These are phyloP conservation scores for Cotesia typhae DNA, from an alignment of 1,140 invertebrate genomes.

Conservation along the genomic window DNA sequence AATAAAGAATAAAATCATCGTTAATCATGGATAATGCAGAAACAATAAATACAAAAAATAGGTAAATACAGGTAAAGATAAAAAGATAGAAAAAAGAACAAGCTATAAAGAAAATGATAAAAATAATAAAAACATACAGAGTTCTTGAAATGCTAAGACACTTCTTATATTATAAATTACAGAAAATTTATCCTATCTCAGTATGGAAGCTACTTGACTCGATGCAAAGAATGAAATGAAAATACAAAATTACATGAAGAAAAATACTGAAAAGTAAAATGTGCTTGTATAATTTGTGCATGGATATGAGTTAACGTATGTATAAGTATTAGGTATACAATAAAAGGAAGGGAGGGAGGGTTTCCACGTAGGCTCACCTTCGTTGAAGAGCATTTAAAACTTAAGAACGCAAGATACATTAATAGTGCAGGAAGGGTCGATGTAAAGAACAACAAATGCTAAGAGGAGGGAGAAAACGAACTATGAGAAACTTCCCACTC, in stretches of 20 bases:
- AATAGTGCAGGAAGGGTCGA: slow-evolving; percentile 18
- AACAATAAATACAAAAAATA: too few relatives aligned
- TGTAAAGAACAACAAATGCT: slow-evolving; percentile 21
- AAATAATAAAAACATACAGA: too few relatives aligned
- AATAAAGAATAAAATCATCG: too few relatives aligned
- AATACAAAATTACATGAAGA: slow-evolving; percentile 35
- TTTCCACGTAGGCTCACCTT: neutral
- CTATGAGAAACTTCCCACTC: slow-evolving; percentile 66
- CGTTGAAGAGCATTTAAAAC: too few relatives aligned
- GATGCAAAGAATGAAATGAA: slow-evolving; percentile 21
- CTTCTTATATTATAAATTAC: too few relatives aligned
- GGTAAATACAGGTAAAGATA: too few relatives aligned
- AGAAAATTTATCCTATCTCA: too few relatives aligned
- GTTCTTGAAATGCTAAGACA: too few relatives aligned
- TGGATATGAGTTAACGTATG: neutral
- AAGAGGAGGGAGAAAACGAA: slow-evolving; percentile 29
- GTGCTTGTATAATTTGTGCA: slow-evolving; percentile 16
- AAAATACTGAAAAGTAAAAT: slow-evolving; percentile 27
- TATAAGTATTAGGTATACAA: neutral
- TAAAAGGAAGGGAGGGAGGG: neutral
- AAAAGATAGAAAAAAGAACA: too few relatives aligned
- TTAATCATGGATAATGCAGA: too few relatives aligned
- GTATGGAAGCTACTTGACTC: slow-evolving; percentile 12
- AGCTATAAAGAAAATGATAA: too few relatives aligned
- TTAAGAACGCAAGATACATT: too few relatives aligned